phyloP scores from a whole-genome alignment of 2,797 vertebrate genomes.

The Ctenopoma multispine region DNA sequence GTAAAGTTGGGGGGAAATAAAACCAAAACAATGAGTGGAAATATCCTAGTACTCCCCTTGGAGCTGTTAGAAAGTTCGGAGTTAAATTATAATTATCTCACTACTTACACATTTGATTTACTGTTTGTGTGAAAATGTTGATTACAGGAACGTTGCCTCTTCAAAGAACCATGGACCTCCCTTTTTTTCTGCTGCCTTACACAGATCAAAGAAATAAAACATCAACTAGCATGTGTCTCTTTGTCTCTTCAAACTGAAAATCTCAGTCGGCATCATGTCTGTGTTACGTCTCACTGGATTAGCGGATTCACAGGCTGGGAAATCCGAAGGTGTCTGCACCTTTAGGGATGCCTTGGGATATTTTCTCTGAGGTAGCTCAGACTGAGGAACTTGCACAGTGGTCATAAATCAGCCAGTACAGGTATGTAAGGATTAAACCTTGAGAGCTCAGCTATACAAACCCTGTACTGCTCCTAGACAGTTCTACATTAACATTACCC shows the following conservation, averaged over 20 bases:
- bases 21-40: background rate
- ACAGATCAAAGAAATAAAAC: conserved; percentile 9
- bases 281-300: background rate
- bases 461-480: background rate
- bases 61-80: no score
- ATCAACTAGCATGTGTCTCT: background rate
- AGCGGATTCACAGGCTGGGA: background rate
- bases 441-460: conserved; percentile 4
- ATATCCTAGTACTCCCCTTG: background rate
- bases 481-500: background rate
- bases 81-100: no score
- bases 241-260: conserved; percentile 11
- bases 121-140: background rate
- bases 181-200: background rate
- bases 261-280: conserved; percentile 3
- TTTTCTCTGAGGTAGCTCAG: conserved; percentile 12
- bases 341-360: conserved; percentile 1
- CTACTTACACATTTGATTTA: background rate
- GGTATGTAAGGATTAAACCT: background rate
- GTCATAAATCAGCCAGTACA: conserved; percentile 30
- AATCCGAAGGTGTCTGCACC: conserved; percentile 4
- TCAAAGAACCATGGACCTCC: background rate
- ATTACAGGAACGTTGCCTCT: background rate
- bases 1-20: no score
- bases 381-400: background rate